Base-by-base conservation (phyloP, 2,113 vertebrate species). In the Lathamus discolor region DNA sequence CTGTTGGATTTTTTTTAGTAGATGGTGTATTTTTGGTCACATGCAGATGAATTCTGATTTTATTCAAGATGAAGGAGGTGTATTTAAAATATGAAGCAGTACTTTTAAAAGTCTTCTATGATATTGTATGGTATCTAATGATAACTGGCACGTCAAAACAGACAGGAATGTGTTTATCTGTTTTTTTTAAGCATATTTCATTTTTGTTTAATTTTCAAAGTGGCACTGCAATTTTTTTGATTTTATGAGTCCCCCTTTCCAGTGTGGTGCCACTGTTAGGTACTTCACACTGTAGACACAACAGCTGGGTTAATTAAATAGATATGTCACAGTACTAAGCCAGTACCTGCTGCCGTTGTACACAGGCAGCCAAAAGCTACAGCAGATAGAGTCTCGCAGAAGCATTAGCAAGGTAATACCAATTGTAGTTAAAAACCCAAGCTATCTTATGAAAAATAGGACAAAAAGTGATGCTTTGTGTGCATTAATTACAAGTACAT, bases 261-360 rank as follows among this genome's bases (percentile, higher is more conserved):
- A 92, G 70, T 64, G 75, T 95, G 94, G 79, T 55, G 68, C 48
- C 17, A 7, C 54, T 51, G 27, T 83, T 96, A 66, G 76, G 57
- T 96, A 59, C 93, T 97, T 97, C 82, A 52, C 87, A 63, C 44
- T 93, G 95, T 82, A 87, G 93, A 94, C 92, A 93, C 89, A 97
- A 89, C 96, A 97, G 95, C 97, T 97, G 97, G 91, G 94, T 97
- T 98, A 98, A 98, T 98, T 97, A 98, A 98, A 97, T 96, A 98
- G 97, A 97, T 98, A 96, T 96, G 97, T 98, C 98, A 98, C 96
- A 84, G 96, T 55, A 8, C 93, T 72, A 96, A 96, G 93, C 94
- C 85, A 37, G 85, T 83, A 96, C 93, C 94, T 96, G 95, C 95
- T 95, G 96, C 95, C 90, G 35, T 77, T 85, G 68, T 85, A 66